Percentiles rank a stretch among this genome's conserved stretches.
These are phyloP conservation scores for Pogonomyrmex californicus DNA, from an alignment of 1,140 invertebrate species.

Conservation along the genomic window DNA sequence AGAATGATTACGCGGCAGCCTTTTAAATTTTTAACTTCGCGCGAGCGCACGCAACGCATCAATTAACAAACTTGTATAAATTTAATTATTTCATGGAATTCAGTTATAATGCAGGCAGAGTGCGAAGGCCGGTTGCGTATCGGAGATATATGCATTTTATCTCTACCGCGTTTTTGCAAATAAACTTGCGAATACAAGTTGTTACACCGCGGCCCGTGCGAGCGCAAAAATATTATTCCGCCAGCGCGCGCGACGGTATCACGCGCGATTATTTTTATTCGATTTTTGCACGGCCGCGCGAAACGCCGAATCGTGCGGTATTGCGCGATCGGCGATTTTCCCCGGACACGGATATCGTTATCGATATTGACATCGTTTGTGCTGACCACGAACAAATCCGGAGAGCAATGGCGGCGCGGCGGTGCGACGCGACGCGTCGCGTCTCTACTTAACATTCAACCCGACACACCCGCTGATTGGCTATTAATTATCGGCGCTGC, in stretches of 20 bases:
- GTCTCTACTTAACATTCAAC: conserved; percentile 78
- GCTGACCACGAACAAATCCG: conserved; percentile 57
- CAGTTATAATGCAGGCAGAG: conserved; percentile 55
- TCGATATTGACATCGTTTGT: conserved; percentile 53
- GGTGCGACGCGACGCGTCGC: conserved; percentile 32
- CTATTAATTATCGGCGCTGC: conserved; percentile 78
- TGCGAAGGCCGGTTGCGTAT: conserved; percentile 7
- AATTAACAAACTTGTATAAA: conserved; percentile 65
- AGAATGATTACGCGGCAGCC: conserved; percentile 19
- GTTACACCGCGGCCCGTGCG: conserved; percentile 27
- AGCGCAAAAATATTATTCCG: conserved; percentile 56
- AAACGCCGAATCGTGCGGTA: conserved; percentile 29
- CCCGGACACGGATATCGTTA: conserved; percentile 59
- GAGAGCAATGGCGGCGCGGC: conserved; percentile 37
- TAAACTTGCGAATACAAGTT: conserved; percentile 57
- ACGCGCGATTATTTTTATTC: conserved; percentile 60
- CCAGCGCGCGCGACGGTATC: conserved; percentile 28
- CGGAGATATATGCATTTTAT: conserved; percentile 53
- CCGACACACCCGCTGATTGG: conserved; percentile 77
- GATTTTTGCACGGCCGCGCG: conserved; percentile 56
- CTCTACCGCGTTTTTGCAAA: conserved; percentile 59
- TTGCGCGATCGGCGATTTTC: conserved; percentile 43
- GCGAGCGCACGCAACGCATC: conserved; percentile 32
- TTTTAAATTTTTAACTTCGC: conserved; percentile 55
- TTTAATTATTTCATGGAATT: conserved; percentile 64